These are phyloP conservation scores for Dryoscopus gambensis DNA, from an alignment of 2,113 vertebrate genomes.

Conservation along the genomic window DNA sequence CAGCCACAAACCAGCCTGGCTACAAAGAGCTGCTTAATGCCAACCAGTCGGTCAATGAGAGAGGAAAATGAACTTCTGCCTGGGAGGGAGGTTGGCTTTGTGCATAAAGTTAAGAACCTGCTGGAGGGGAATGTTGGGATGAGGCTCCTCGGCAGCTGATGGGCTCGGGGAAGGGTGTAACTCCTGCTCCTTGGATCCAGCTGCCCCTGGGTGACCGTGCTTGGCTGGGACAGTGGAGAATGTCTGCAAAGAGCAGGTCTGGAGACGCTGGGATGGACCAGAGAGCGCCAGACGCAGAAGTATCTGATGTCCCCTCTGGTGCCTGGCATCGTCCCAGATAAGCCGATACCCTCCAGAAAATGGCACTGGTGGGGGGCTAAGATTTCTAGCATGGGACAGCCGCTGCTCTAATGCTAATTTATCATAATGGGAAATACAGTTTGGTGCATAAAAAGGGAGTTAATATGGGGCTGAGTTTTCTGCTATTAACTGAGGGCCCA, in stretches of 20 bases:
- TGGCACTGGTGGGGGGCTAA: background rate
- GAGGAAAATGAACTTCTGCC: background rate
- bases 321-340: background rate
- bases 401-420: background rate
- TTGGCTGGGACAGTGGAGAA: background rate
- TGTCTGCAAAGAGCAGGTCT: background rate
- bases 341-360: background rate
- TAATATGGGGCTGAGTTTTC: background rate
- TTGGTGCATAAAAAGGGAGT: background rate
- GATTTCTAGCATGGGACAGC: background rate
- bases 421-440: background rate
- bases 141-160: background rate
- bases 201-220: background rate
- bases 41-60: background rate
- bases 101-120: background rate
- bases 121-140: background rate
- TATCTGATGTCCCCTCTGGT: background rate
- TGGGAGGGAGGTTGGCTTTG: background rate
- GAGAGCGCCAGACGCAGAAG: background rate
- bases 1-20: background rate
- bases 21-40: background rate
- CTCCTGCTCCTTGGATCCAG: background rate
- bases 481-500: rapidly evolving
- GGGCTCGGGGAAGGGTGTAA: background rate
- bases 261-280: background rate